These are phyloP conservation scores for Ariolimax columbianus DNA, from an alignment of 2,888 invertebrate genomes.

Conservation along the genomic window DNA sequence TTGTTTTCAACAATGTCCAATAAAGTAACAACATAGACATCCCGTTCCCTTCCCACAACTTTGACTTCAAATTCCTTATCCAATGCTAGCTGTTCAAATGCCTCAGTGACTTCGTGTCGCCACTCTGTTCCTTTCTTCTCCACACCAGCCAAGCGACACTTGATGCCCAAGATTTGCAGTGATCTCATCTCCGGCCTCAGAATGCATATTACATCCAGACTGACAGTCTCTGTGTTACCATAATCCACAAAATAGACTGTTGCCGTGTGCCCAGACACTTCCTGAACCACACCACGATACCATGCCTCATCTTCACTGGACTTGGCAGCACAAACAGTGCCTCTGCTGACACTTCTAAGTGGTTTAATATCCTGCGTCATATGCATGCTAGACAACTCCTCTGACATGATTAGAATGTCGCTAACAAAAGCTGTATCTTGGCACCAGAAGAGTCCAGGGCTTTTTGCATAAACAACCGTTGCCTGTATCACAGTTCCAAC, in stretches of 20 bases:
- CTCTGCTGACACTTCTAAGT: conserved; percentile 51
- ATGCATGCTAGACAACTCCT: conserved; percentile 43
- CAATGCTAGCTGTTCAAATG: conserved; percentile 65
- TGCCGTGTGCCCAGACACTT: conserved; percentile 50
- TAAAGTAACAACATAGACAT: conserved; percentile 55
- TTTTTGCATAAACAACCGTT: conserved; percentile 48
- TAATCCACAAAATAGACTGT: conserved; percentile 74
- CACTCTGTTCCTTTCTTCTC: conserved; percentile 51
- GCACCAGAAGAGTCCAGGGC: conserved; percentile 53
- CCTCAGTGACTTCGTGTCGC: conserved; percentile 64
- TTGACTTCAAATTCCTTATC: conserved; percentile 63
- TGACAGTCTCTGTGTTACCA: conserved; percentile 72
- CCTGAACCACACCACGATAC: conserved; percentile 68
- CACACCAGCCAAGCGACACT: conserved; percentile 61
- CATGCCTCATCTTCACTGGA: conserved; percentile 68
- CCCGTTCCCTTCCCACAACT: conserved; percentile 56
- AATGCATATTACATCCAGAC: conserved; percentile 59
- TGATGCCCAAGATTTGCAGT: conserved; percentile 65
- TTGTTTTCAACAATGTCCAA: conserved; percentile 48
- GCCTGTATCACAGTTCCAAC: conserved; percentile 49
- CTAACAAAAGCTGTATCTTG: conserved; percentile 36
- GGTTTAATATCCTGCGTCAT: conserved; percentile 45
- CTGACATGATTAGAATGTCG: conserved; percentile 31
- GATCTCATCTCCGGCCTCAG: conserved; percentile 62
- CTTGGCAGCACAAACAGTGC: conserved; percentile 68